A percentile compares a stretch with the other conserved stretches of the same genome.
These are phyloP conservation scores for Rosalia funebris DNA, from an alignment of 2,888 invertebrate genomes.

Conservation along the genomic window DNA sequence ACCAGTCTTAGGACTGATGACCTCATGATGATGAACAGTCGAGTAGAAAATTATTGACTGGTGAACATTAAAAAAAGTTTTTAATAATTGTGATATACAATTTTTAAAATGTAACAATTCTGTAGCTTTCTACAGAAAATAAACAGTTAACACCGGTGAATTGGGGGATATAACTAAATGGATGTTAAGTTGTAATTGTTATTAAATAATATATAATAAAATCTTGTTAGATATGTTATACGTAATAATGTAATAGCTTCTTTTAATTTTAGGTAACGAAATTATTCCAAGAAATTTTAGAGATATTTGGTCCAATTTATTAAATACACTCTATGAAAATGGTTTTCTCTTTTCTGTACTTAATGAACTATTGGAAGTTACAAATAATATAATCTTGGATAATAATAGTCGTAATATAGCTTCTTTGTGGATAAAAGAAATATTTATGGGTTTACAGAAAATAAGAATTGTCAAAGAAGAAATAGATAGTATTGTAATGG, in stretches of 20 bases:
- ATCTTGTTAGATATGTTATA: neutral
- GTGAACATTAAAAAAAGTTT: too few relatives aligned
- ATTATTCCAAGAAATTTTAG: slow-evolving; percentile 54
- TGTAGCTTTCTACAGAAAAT: neutral
- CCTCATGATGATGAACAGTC: too few relatives aligned
- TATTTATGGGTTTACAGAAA: slow-evolving; percentile 47
- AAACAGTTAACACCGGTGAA: too few relatives aligned
- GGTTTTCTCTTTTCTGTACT: slow-evolving; percentile 65
- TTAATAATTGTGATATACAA: slow-evolving; percentile 32
- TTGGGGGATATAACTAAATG: neutral
- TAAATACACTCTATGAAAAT: slow-evolving; percentile 64
- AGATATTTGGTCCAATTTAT: slow-evolving; percentile 64
- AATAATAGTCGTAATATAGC: slow-evolving; percentile 44
- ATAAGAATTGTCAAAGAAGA: slow-evolving; percentile 35
- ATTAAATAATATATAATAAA: too few relatives aligned
- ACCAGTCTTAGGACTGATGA: too few relatives aligned
- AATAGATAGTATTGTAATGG: slow-evolving; percentile 29
- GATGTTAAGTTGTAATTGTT: neutral
- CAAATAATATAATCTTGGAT: slow-evolving; percentile 33
- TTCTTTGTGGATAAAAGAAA: slow-evolving; percentile 53
- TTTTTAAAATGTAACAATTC: neutral
- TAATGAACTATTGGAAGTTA: slow-evolving; percentile 45
- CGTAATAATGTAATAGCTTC: neutral
- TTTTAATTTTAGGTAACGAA: slow-evolving; percentile 34
- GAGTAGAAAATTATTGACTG: too few relatives aligned